Conservation (phyloP, 1,140 invertebrate genomes). For the Acromyrmex charruanus region DNA sequence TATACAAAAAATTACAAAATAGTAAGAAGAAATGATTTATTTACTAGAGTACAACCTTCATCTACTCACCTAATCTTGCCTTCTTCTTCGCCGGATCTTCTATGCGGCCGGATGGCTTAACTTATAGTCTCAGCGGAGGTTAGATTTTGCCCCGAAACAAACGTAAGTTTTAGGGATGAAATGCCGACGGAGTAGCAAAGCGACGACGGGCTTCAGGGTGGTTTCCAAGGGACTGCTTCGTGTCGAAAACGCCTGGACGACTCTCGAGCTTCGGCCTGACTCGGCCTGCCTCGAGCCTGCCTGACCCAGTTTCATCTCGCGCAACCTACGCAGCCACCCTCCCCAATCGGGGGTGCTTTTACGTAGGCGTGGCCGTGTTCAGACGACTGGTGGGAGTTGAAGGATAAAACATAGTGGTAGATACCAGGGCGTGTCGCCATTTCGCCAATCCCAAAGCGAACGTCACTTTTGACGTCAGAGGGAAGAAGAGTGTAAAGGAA, state of each 20-base stretch:
- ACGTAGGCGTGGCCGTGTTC: constrained; percentile 75
- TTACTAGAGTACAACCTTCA: neutral
- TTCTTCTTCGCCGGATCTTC: neutral
- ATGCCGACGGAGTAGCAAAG: constrained; percentile 77
- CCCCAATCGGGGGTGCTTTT: constrained; percentile 74
- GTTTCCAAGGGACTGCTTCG: constrained; percentile 84
- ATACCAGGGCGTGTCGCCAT: constrained; percentile 75
- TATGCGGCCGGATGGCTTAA: neutral
- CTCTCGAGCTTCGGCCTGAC: constrained; percentile 80
- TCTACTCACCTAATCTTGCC: constrained; percentile 61
- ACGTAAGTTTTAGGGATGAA: constrained; percentile 62
- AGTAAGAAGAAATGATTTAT: neutral
- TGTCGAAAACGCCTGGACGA: constrained; percentile 79
- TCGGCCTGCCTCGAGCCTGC: constrained; percentile 78
- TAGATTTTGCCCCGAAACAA: constrained; percentile 34
- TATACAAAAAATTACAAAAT: neutral
- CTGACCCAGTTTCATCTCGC: constrained; percentile 83
- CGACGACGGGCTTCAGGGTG: constrained; percentile 83
- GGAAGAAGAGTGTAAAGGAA: constrained; percentile 42
- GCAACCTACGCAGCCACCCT: constrained; percentile 73
- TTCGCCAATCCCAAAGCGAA: constrained; percentile 63
- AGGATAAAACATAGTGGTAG: constrained; percentile 60
- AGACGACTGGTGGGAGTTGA: constrained; percentile 19
- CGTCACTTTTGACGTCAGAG: constrained; percentile 65
- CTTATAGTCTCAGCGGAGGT: neutral